Base-by-base conservation (phyloP, 2,888 invertebrate genomes). In the Venustoraphidia nigricollis region DNA sequence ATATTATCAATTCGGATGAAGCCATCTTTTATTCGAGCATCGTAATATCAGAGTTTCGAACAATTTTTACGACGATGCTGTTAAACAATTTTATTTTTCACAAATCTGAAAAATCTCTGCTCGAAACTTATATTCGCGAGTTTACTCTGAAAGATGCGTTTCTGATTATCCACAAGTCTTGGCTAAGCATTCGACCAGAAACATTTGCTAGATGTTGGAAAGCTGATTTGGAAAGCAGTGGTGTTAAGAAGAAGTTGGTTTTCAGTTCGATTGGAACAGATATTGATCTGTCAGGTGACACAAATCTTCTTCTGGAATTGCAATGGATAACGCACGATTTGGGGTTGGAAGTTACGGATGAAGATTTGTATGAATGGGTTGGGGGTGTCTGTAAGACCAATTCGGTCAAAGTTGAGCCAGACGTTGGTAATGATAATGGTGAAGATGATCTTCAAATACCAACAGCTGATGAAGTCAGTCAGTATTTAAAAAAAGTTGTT, bases 131-230 rank as follows among this genome's bases (percentile, higher is more conserved):
- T 46, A 51, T 66, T 13, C 56, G 53, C 9, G 56, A 56, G 17
- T 67, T 66, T 53, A 64, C 65, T 0, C 53, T 71, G 41, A 68
- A 68, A 52, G 69, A 69, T 46, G 68, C 68, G 2, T 70, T 71
- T 50, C 67, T 67, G 8, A 62, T 68, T 42, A 57, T 70, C 0
- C 69, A 70, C 54, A 60, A 64, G 17, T 65, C 69, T 2, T 70
- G 71, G 69, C 53, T 70, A 13, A 61, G 58, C 44, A 60, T 70
- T 4, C 57, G 67, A 0, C 63, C 68, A 1, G 67, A 67, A 14
- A 66, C 66, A 1, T 70, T 70, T 50, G 56, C 59, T 9, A 58
- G 66, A 10, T 63, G 66, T 42, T 67, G 66, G 64, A 52, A 50
- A 14, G 57, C 57, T 10, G 37, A 36, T 14, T 37, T 51, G n/a